phyloP scores from a whole-genome alignment of 2,888 invertebrate genomes.

The Lasioglossum vierecki region DNA sequence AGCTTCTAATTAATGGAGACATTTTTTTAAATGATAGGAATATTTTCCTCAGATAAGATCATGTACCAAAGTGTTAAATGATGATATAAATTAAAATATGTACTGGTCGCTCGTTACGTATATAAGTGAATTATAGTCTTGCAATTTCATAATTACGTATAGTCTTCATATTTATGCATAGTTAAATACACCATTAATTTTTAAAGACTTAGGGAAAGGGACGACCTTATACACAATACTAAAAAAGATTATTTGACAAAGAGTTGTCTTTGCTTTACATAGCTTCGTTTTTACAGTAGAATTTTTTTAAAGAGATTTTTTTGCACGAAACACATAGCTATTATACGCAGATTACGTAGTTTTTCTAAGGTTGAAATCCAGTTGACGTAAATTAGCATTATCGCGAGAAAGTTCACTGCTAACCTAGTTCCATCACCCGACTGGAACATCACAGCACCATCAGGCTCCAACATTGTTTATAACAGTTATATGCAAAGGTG shows the following conservation, averaged over 20 bases:
- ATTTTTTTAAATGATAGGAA: no score
- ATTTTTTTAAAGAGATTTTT: background rate
- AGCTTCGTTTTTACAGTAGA: background rate
- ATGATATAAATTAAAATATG: no score
- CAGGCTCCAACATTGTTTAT: background rate
- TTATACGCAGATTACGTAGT: background rate
- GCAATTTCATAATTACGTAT: no score
- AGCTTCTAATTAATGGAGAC: no score
- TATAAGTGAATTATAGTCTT: background rate
- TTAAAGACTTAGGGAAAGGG: background rate
- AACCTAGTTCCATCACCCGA: background rate
- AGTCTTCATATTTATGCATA: no score
- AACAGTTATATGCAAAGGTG: background rate
- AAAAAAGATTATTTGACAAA: background rate
- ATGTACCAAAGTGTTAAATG: no score
- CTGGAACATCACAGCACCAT: background rate
- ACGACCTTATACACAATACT: background rate
- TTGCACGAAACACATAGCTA: background rate
- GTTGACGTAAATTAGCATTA: background rate
- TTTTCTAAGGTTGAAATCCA: background rate
- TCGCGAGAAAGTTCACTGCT: background rate
- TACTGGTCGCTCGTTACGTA: background rate
- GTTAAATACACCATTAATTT: background rate
- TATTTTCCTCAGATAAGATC: no score
- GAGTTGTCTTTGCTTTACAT: background rate